Conservation (phyloP, 2,113 vertebrate species). For the Zosterops borbonicus region DNA sequence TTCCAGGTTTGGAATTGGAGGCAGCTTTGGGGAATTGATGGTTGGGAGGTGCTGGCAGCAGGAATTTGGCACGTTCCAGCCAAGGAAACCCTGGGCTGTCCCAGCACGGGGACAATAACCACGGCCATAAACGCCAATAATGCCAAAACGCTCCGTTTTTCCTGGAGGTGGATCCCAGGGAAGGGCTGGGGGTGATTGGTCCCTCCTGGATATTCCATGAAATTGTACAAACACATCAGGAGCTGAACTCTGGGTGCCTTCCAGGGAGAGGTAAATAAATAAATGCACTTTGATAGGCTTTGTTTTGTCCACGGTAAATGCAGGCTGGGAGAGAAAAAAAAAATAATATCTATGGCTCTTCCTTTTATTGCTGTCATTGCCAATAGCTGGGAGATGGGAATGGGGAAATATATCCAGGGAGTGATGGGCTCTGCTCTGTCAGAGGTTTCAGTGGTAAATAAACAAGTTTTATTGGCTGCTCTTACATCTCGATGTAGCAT, state of each 20-base stretch:
- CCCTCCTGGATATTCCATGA: slow-evolving; percentile 19
- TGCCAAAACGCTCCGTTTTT: neutral
- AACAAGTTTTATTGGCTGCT: slow-evolving; percentile 57
- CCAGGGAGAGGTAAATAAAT: slow-evolving; percentile 13
- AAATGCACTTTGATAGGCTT: neutral
- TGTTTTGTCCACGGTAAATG: slow-evolving; percentile 26
- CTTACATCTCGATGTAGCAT: slow-evolving; percentile 9
- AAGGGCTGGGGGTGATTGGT: neutral
- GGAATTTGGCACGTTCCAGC: fast-evolving
- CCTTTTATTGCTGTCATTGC: slow-evolving; percentile 35
- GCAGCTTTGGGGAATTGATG: slow-evolving; percentile 28
- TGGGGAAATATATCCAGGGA: neutral
- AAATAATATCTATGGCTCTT: neutral
- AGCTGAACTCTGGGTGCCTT: neutral
- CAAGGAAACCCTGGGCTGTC: neutral
- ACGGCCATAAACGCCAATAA: slow-evolving; percentile 4
- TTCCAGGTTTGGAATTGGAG: slow-evolving; percentile 10
- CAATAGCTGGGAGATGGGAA: slow-evolving; percentile 1
- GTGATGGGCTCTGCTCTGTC: slow-evolving; percentile 13
- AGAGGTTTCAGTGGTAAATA: slow-evolving; percentile 53
- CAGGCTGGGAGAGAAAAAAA: neutral
- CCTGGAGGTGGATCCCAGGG: neutral
- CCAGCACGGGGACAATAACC: slow-evolving; percentile 20
- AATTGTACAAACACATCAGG: neutral
- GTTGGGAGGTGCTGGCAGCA: neutral